These are phyloP conservation scores for Cryptosula pallasiana DNA, from an alignment of 2,888 invertebrate species.

Conservation along the genomic window DNA sequence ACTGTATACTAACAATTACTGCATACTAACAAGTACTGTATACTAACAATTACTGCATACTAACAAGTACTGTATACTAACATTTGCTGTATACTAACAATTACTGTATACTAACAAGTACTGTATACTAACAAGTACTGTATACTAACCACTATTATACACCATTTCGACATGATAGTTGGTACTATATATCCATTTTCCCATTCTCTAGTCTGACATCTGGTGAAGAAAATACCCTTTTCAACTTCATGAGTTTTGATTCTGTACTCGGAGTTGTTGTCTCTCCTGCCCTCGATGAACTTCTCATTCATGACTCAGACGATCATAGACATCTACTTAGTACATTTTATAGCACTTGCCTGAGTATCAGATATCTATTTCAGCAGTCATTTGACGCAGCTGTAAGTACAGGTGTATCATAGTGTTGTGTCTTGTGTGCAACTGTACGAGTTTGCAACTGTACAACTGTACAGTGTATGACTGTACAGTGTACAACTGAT, in stretches of 20 bases:
- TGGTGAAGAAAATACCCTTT: slow-evolving; percentile 68
- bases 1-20: too few relatives aligned
- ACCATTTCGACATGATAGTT: too few relatives aligned
- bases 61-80: too few relatives aligned
- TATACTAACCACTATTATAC: too few relatives aligned
- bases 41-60: too few relatives aligned
- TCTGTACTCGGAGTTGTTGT: slow-evolving; percentile 67
- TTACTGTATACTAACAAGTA: too few relatives aligned
- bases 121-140: too few relatives aligned
- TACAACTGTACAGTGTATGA: neutral
- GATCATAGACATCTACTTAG: slow-evolving; percentile 61
- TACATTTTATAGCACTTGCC: slow-evolving; percentile 68
- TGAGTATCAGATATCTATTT: slow-evolving; percentile 68
- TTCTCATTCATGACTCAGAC: slow-evolving; percentile 30
- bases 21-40: too few relatives aligned
- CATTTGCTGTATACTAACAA: too few relatives aligned
- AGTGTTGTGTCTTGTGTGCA: neutral
- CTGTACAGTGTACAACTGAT: neutral
- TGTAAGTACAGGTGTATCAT: slow-evolving; percentile 44
- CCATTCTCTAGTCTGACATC: slow-evolving; percentile 59
- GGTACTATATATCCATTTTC: too few relatives aligned
- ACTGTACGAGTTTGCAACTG: too few relatives aligned
- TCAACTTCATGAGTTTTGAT: slow-evolving; percentile 72
- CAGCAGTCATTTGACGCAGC: slow-evolving; percentile 64
- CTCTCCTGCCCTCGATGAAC: slow-evolving; percentile 56